Evolutionary conservation across 2,797 vertebrate species (phyloP), one percentile per base, ranked within the genome.

Genomic region (Bradypodion ventrale): DNA sequence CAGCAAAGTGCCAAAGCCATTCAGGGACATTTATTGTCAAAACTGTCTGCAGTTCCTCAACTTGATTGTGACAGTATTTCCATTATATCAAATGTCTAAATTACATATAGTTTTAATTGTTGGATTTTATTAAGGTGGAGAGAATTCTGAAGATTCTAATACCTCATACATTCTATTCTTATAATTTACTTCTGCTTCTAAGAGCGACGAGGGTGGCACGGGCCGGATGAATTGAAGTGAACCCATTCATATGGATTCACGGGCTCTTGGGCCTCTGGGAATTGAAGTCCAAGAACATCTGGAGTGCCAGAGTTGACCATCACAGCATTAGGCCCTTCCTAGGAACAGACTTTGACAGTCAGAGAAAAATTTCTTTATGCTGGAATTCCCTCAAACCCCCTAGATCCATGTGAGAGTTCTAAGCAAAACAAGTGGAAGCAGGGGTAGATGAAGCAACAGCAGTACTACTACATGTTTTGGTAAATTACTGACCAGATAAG

Each of bases 91-190:
- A 88, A 70, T 73, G 7, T 35, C 77, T 72, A 29, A 62, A 87
- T 90, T 89, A 89, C 21, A 78, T 49, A 78, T 87, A 84, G 76
- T 74, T 83, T 49, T 76, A 76, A 42, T 62, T 68, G 32, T 70
- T 70, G 65, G 2, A 10, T 75, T 85, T 19, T 87, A 44, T 8
- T 86, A 62, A 78, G 37, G 78, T 10, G 0, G 1, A 52, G 29
- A 44, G 80, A 25, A 87, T 80, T 77, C 68, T 74, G 25, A 80
- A 21, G 9, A 74, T 27, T 44, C 19, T 52, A 78, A 37, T 89
- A 29, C 29, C 49, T 68, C 68, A 83, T 62, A 63, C 40, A 63
- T 2, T 62, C n/a, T 69, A 66, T 76, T 85, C 62, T 83, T 29
- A 62, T 10, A 65, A 8, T n/a, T n/a, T n/a, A n/a, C n/a, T n/a